A percentile compares a stretch with the other conserved stretches of the same genome.
Conservation (phyloP, 2,888 invertebrate species). For the Dynastes hyllus region DNA sequence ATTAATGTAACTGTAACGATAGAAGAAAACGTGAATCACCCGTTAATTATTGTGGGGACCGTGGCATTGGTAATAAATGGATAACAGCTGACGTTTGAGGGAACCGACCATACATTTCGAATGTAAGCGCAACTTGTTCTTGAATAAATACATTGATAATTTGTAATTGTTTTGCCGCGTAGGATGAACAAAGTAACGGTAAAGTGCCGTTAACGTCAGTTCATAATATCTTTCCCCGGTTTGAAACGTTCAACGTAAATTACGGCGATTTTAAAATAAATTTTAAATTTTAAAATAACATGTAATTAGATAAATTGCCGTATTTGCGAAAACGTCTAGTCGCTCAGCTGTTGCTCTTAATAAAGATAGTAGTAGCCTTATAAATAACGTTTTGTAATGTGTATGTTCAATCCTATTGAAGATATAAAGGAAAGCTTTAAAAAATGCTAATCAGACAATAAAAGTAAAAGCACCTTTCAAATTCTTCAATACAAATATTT, state of each 20-base stretch:
- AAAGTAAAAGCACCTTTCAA: too few relatives aligned
- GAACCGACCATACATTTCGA: not conserved
- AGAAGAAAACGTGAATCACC: slow-evolving; percentile 42
- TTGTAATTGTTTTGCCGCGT: slow-evolving; percentile 30
- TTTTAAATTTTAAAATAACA: too few relatives aligned
- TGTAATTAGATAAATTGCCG: too few relatives aligned
- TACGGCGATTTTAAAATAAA: too few relatives aligned
- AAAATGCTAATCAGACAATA: too few relatives aligned
- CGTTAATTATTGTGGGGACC: slow-evolving; percentile 35
- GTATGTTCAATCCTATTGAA: too few relatives aligned
- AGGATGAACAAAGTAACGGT: slow-evolving; percentile 23
- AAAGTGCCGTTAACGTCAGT: slow-evolving; percentile 14
- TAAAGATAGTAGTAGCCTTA: too few relatives aligned
- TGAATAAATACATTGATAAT: slow-evolving; percentile 27
- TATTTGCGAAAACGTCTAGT: too few relatives aligned
- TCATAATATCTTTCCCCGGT: slow-evolving; percentile 1
- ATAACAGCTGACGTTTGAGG: slow-evolving; percentile 22
- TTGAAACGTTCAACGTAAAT: not conserved
- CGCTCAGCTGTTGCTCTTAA: too few relatives aligned
- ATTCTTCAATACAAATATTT: too few relatives aligned
- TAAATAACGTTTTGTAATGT: too few relatives aligned
- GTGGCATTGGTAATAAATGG: slow-evolving; percentile 41
- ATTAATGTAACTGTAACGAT: slow-evolving; percentile 41
- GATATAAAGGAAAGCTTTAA: too few relatives aligned
- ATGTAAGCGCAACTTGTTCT: slow-evolving; percentile 7